Evolutionary conservation across 2,113 vertebrate species (phyloP), one percentile per base, ranked within the genome.

Genomic region (Pedionomus torquatus): DNA sequence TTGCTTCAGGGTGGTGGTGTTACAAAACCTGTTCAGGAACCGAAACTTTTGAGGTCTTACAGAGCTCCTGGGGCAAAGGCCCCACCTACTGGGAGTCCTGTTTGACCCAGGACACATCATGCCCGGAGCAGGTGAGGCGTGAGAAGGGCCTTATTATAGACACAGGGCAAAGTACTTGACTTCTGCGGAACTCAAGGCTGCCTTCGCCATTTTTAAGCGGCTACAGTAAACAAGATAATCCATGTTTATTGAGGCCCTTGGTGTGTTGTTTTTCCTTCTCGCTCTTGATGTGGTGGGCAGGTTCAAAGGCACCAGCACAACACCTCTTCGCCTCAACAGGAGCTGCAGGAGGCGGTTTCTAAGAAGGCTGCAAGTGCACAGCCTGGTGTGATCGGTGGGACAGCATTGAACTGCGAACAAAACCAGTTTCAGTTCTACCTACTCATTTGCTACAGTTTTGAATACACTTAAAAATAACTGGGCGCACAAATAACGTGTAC

Each of bases 1-100:
- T 20, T 13, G 69, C 91, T 75, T 55, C 51, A 23, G 76, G 31
- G 8, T 1, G 24, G 0, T 20, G 85, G 0, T 24, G 28, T 71
- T 79, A 82, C 93, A 86, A 87, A 96, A 93, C 83, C 78, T 55
- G 86, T 20, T 37, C 89, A 69, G 94, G 95, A 97, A 94, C 60
- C 5, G 95, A 96, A 92, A 86, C 68, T 54, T 51, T 0, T 60
- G 85, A 70, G 92, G 57, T 2, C 80, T 85, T 28, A 33, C 48
- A 0, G 13, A 75, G 86, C 35, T 74, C 48, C 8, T 15, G 83
- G 85, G 85, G 20, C 5, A 77, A 10, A 11, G 65, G 81, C 61
- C 9, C 51, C 92, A 83, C 23, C 80, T 72, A 26, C 19, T 1
- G 24, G 0, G 19, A n/a, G 78, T 1, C 63, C 85, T 9, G 48